phyloP scores from a whole-genome alignment of 2,797 vertebrate species.

The Mustela erminea region DNA sequence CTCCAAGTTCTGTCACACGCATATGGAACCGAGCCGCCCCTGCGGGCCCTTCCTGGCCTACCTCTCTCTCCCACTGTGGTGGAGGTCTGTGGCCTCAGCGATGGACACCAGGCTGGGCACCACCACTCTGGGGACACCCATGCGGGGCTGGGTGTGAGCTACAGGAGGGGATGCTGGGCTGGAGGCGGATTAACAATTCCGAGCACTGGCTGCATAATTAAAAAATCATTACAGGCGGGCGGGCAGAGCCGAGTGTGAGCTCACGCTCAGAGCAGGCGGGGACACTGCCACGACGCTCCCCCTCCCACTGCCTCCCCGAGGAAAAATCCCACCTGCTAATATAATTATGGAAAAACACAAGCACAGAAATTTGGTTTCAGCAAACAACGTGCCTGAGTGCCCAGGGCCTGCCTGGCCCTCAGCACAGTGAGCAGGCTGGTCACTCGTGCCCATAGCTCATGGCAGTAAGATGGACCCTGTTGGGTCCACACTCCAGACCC shows the following conservation, averaged over 20 bases:
- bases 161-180: conserved; percentile 67
- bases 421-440: neutral
- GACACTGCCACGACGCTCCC: conserved; percentile 73
- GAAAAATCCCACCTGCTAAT: conserved; percentile 86
- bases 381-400: conserved; percentile 80
- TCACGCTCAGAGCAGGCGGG: conserved; percentile 75
- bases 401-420: conserved; percentile 67
- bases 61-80: neutral
- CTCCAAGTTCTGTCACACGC: neutral
- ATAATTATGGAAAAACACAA: conserved; percentile 85
- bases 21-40: neutral
- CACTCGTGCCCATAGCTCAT: neutral
- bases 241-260: conserved; percentile 79
- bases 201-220: conserved; percentile 84
- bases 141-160: conserved; percentile 62
- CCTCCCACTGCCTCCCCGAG: conserved; percentile 81
- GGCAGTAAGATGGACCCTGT: neutral
- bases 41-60: rapidly evolving
- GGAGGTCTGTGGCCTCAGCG: rapidly evolving
- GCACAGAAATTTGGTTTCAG: conserved; percentile 82
- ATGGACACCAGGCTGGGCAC: neutral
- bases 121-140: conserved; percentile 12
- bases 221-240: conserved; percentile 84
- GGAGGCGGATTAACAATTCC: conserved; percentile 81
- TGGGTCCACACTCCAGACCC: neutral